Evolutionary conservation across 2,797 vertebrate species (phyloP).

Genomic region (Falco columbarius): DNA sequence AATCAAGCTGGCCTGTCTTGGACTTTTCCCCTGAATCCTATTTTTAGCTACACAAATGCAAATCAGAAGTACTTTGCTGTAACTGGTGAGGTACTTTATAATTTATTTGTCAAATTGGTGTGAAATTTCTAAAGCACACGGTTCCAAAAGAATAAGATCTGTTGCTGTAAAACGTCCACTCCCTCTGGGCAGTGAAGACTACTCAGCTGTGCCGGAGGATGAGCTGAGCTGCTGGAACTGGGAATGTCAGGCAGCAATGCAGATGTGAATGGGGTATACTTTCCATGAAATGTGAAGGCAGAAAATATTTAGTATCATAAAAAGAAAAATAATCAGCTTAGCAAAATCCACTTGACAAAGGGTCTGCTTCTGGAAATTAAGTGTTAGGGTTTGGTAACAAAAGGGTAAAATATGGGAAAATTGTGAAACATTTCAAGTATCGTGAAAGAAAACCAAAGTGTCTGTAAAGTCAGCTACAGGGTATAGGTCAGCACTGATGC

Average conservation of each 20-base stretch:
- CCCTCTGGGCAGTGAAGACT: not conserved
- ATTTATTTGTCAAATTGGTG: constrained; percentile 45
- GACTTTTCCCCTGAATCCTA: constrained; percentile 24
- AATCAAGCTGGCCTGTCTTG: constrained; percentile 17
- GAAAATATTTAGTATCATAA: not conserved
- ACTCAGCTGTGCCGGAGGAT: not conserved
- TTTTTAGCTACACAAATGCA: constrained; percentile 39
- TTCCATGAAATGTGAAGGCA: not conserved
- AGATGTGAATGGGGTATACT: not conserved
- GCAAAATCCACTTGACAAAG: not conserved
- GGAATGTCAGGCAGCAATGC: not conserved
- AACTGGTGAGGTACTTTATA: constrained; percentile 10
- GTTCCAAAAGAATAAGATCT: not conserved
- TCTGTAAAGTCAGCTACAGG: not conserved
- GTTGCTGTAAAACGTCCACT: not conserved
- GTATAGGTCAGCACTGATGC: not conserved
- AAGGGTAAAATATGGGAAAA: not conserved
- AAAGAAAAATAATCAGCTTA: not conserved
- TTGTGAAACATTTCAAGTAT: not conserved
- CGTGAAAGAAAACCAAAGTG: not conserved
- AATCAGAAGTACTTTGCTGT: constrained; percentile 6
- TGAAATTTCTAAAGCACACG: not conserved
- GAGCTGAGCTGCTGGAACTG: not conserved
- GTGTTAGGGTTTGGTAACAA: not conserved
- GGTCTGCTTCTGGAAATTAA: not conserved